phyloP scores from a whole-genome alignment of 2,797 vertebrate species.

The Jordanella pulchra region DNA sequence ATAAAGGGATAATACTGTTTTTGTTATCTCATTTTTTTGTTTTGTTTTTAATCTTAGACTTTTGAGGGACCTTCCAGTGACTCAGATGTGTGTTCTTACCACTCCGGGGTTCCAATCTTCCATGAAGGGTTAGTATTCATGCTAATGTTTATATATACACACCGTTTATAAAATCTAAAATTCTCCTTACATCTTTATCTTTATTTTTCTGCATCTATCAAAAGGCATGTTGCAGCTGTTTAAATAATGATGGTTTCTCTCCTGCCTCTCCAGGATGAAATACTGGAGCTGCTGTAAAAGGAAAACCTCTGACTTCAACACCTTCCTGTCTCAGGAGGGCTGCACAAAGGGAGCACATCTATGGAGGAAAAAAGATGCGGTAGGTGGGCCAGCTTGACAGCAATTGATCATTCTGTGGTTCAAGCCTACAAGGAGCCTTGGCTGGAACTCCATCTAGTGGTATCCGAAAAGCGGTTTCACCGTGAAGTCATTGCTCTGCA shows the following conservation, averaged over 20 bases:
- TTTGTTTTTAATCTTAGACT: slow-evolving; percentile 56
- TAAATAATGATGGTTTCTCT: slow-evolving; percentile 30
- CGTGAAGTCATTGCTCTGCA: background rate
- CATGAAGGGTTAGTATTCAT: slow-evolving; percentile 78
- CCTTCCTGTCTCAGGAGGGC: slow-evolving; percentile 95
- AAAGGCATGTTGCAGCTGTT: slow-evolving; percentile 4
- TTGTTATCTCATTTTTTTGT: background rate
- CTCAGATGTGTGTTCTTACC: slow-evolving; percentile 88
- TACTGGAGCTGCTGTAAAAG: slow-evolving; percentile 98
- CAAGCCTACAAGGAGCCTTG: slow-evolving; percentile 8
- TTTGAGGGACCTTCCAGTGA: slow-evolving; percentile 82
- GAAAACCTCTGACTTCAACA: slow-evolving; percentile 98
- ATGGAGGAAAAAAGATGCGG: slow-evolving; percentile 91
- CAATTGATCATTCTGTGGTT: slow-evolving; percentile 16
- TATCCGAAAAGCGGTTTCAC: background rate
- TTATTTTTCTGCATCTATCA: background rate
- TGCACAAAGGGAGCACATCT: slow-evolving; percentile 88
- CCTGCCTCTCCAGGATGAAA: slow-evolving; percentile 88
- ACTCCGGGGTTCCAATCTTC: slow-evolving; percentile 85
- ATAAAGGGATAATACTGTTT: background rate
- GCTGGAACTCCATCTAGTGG: slow-evolving; percentile 62
- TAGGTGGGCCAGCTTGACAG: slow-evolving; percentile 65
- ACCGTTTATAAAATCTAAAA: background rate
- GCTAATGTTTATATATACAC: background rate
- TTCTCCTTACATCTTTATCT: background rate